Base-by-base conservation (phyloP, 2,888 invertebrate genomes). In the Parnassius orleans region DNA sequence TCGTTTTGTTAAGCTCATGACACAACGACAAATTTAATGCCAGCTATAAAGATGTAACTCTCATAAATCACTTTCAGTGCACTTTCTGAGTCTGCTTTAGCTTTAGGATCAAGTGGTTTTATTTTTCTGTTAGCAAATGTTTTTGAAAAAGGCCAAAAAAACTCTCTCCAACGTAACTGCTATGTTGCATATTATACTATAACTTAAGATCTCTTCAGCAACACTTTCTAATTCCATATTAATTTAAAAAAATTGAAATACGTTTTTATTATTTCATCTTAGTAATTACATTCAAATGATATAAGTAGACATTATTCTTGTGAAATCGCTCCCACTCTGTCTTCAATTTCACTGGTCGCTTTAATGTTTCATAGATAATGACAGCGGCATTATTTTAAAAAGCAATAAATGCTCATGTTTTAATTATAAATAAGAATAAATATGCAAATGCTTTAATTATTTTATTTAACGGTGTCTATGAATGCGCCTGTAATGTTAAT, bases 401-500 rank as follows among this genome's bases (percentile, higher is more conserved):
- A 60, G 61, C 64, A 46, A 64, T 61, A 67, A 63, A 66, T 42
- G 63, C 50, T 48, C 59, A 41, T 24, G 61, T 53, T 67, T 63
- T 70, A 65, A 69, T 67, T 66, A 65, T 68, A 58, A 64, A 65
- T 67, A 64, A 66, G 60, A 69, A 65, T 66, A 66, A 65, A 71
- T 67, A 69, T 68, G 65, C 61, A 65, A 66, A 70, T 54, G 9
- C 15, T 47, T 42, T 59, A 51, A 63, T 63, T 59, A 59, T 63
- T 63, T 63, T 54, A 54, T 58, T 58, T 15, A 54, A n/a, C 67
- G 59, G 64, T 58, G 59, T 61, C 59, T 57, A 68, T 67, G 67
- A 66, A 68, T 58, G 59, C 47, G 63, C 55, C 54, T 65, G 63
- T 75, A 72, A 76, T 74, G 70, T 75, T 72, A 74, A 76, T 78